A percentile compares a stretch with the other conserved stretches of the same genome.
Evolutionary conservation across 2,888 invertebrate genomes (phyloP).

Genomic region (Quadroppia sp.): DNA sequence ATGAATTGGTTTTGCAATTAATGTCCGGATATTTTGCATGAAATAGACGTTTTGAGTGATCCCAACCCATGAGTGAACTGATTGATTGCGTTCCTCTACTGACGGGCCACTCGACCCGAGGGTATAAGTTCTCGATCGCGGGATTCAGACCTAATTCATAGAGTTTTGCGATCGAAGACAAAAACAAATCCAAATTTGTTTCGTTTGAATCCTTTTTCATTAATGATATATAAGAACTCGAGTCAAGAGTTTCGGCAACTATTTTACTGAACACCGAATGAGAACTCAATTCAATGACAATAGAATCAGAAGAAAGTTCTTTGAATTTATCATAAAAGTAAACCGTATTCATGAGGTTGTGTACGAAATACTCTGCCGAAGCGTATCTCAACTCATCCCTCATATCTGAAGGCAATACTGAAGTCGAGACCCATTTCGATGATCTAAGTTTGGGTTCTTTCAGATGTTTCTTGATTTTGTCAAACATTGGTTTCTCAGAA

Average conservation of each 20-base stretch:
- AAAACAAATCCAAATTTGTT: slow-evolving; percentile 60
- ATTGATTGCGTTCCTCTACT: slow-evolving; percentile 86
- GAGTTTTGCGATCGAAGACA: slow-evolving; percentile 72
- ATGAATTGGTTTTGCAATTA: slow-evolving; percentile 43
- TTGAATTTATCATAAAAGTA: slow-evolving; percentile 81
- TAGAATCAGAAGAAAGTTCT: slow-evolving; percentile 78
- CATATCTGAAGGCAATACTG: slow-evolving; percentile 72
- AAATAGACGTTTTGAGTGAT: too few species aligned
- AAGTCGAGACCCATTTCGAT: slow-evolving; percentile 85
- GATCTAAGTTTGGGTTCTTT: slow-evolving; percentile 68
- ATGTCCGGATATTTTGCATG: slow-evolving; percentile 18
- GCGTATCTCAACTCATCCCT: slow-evolving; percentile 70
- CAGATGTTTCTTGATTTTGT: not conserved
- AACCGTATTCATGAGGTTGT: slow-evolving; percentile 88
- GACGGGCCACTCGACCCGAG: slow-evolving; percentile 64
- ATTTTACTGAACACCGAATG: slow-evolving; percentile 86
- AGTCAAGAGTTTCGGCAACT: slow-evolving; percentile 59
- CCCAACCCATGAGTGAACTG: slow-evolving; percentile 69
- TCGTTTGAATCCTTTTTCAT: slow-evolving; percentile 67
- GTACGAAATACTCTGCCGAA: slow-evolving; percentile 89
- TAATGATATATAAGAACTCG: slow-evolving; percentile 65
- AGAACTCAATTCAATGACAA: slow-evolving; percentile 89
- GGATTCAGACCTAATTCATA: slow-evolving; percentile 77
- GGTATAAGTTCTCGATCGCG: slow-evolving; percentile 65
- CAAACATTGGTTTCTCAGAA: not conserved